These are phyloP conservation scores for Leptinotarsa undecemlineata DNA, from an alignment of 1,140 invertebrate genomes.

Conservation along the genomic window DNA sequence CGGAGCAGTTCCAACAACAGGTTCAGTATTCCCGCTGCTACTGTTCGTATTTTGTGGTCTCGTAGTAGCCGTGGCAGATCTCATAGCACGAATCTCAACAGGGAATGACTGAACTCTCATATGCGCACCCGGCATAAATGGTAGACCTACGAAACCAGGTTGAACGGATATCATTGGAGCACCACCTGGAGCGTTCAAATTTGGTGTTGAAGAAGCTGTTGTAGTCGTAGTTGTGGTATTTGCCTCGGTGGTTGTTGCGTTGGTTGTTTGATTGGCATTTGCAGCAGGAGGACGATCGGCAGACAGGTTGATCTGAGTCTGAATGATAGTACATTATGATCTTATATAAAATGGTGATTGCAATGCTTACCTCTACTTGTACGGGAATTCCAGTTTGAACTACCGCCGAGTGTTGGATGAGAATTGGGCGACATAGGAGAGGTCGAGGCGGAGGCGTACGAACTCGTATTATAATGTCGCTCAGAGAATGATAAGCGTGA, in stretches of 20 bases:
- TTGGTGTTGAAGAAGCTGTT: slow-evolving; percentile 28
- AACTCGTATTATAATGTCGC: slow-evolving; percentile 80
- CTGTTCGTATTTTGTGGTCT: slow-evolving; percentile 22
- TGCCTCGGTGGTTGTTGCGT: slow-evolving; percentile 41
- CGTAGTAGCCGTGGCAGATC: neutral
- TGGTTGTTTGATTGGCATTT: slow-evolving; percentile 41
- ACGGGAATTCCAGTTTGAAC: slow-evolving; percentile 68
- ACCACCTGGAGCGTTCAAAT: slow-evolving; percentile 20
- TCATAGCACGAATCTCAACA: slow-evolving; percentile 43
- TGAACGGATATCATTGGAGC: slow-evolving; percentile 25
- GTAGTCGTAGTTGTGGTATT: slow-evolving; percentile 42
- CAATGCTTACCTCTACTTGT: slow-evolving; percentile 61
- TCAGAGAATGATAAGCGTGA: slow-evolving; percentile 85
- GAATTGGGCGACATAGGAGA: slow-evolving; percentile 71
- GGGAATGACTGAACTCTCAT: slow-evolving; percentile 49
- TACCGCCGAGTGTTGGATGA: slow-evolving; percentile 70
- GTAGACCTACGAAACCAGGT: slow-evolving; percentile 35
- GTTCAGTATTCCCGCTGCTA: neutral
- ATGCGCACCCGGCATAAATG: slow-evolving; percentile 36
- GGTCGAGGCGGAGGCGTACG: slow-evolving; percentile 68
- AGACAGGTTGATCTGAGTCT: slow-evolving; percentile 61
- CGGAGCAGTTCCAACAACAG: neutral
- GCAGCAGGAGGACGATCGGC: slow-evolving; percentile 43
- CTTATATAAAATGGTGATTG: slow-evolving; percentile 14
- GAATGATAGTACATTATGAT: slow-evolving; percentile 25